Base-by-base conservation (phyloP, 2,113 vertebrate species). In the Glaucidium brasilianum region DNA sequence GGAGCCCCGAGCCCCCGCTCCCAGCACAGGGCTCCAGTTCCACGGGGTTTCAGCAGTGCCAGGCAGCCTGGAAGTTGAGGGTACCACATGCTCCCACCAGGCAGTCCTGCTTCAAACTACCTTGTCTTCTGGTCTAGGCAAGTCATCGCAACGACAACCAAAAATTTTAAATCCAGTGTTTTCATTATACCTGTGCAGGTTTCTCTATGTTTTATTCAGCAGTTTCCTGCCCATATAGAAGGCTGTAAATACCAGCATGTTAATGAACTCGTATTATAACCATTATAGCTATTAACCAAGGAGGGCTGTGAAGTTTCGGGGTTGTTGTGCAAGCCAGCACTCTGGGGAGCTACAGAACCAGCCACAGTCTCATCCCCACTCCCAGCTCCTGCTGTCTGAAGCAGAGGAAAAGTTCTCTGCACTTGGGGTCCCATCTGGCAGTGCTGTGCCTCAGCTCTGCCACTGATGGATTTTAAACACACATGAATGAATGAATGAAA, bases 31-130 rank as follows among this genome's bases (percentile, higher is more conserved):
- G 35, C 55, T 55, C 47, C 26, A 16, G 32, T 26, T 53, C 47
- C 2, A 1, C 1, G 6, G 69, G 10, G 27, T 34, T 15, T 32
- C 0, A 11, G 63, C 2, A 2, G 35, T 32, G 59, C 23, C 29
- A 5, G 32, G 67, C 26, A 22, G 64, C 35, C 43, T 2, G 43
- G 59, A 2, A 3, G 12, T 2, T 10, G 6, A 0, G n/a, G 16
- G 37, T 30, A 64, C 49, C 56, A 11, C 3, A 2, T 4, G 17
- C n/a, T 29, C 3, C 14, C 25, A 7, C 12, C 53, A 17, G 49
- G 37, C 29, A 4, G 20, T 20, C 50, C 29, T 14, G 39, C 58
- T 35, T 25, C 39, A 22, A 41, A 13, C 41, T 32, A 5, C 39
- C 0, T 2, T 9, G 13, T 10, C 74, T n/a, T 32, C 85, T 35